phyloP scores from a whole-genome alignment of 1,140 invertebrate species.

The Hetaerina americana region DNA sequence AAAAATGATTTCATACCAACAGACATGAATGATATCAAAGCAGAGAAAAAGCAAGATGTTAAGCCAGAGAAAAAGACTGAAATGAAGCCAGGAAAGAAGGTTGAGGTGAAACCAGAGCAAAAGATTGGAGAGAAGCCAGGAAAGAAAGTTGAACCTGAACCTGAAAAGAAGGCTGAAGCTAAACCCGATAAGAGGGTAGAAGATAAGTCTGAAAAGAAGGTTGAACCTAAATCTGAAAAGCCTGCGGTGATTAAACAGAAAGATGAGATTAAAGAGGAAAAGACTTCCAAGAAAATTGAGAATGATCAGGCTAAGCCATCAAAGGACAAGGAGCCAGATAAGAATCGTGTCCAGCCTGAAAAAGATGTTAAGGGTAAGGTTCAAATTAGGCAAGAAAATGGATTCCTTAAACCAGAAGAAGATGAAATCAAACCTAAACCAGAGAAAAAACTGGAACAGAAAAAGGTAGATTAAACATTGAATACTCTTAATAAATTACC shows the following conservation, averaged over 20 bases:
- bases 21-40: neutral
- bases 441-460: constrained; percentile 12
- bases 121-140: neutral
- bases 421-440: constrained; percentile 3
- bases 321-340: constrained; percentile 12
- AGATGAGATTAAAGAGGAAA: constrained; percentile 20
- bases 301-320: constrained; percentile 14
- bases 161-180: constrained; percentile 22
- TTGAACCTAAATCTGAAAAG: constrained; percentile 25
- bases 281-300: no score
- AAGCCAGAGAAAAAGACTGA: constrained; percentile 21
- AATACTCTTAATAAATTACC: neutral
- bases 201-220: constrained; percentile 19
- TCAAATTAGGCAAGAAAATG: no score
- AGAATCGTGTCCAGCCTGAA: neutral
- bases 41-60: constrained; percentile 18
- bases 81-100: constrained; percentile 19
- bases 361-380: no score
- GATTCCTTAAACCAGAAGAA: neutral
- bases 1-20: neutral
- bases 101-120: constrained; percentile 25
- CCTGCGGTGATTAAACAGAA: constrained; percentile 7
- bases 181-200: constrained; percentile 25
- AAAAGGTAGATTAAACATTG: constrained; percentile 10
- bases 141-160: neutral